Base-by-base conservation (phyloP, 2,113 vertebrate genomes). In the Phasianus colchicus region DNA sequence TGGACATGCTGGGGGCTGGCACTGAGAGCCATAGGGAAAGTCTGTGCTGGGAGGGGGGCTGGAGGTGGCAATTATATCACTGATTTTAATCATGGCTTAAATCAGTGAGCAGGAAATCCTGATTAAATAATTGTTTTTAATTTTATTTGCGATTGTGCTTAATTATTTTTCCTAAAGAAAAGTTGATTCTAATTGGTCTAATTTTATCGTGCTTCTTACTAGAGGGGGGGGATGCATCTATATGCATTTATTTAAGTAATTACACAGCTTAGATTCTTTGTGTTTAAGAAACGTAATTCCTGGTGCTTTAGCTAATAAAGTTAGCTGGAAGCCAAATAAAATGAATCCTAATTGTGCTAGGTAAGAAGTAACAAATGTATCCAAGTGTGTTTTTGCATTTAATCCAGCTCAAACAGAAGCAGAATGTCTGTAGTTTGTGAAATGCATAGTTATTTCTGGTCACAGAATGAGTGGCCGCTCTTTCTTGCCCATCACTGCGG, bases 71-170 rank as follows among this genome's bases (percentile, higher is more conserved):
- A 84, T 95, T 95, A 15, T 94, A 72, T 92, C 93, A 87, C 63
- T 89, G 89, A 92, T 96, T 96, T 96, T 95, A 92, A 89, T 96
- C 95, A 95, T 89, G 24, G 82, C 70, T 93, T 90, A 96, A 96
- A 95, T 96, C 95, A 96, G 83, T 9, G 3, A 95, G 92, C 95
- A 94, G 96, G 95, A 96, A 96, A 96, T 73, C 70, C 77, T 96
- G 96, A 96, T 96, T 96, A 96, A 96, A 94, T 95, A 96, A 96
- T 96, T 92, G 89, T 76, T 96, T 95, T 96, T 70, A 94, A 94
- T 95, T 96, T 93, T 95, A 93, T 96, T 96, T 96, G 54, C 92
- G 42, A 95, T 95, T 96, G 86, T 93, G 54, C 86, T 92, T 95
- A 96, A 96, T 96, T 95, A 93, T 96, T 96, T 96, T 96, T 95